Evolutionary conservation across 2,888 invertebrate genomes (phyloP).

Genomic region (Heliconius cydno): DNA sequence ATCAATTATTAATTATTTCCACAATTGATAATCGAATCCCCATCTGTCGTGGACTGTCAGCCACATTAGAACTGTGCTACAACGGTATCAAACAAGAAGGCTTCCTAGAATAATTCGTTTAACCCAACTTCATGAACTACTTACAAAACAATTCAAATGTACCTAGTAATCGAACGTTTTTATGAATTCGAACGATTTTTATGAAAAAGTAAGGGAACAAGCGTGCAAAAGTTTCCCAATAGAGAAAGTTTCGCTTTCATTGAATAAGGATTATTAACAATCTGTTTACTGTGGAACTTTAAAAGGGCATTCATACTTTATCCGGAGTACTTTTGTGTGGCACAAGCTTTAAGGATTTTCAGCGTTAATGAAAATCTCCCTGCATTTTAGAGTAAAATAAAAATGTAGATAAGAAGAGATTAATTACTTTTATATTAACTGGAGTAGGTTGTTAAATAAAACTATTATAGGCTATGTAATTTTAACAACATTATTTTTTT

Average conservation of each 20-base stretch:
- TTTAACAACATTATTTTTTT: no score
- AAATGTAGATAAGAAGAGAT: constrained; percentile 28
- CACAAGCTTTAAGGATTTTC: constrained; percentile 15
- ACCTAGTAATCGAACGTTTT: constrained; percentile 27
- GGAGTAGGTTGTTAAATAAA: not conserved
- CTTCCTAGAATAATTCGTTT: not conserved
- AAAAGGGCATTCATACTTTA: constrained; percentile 48
- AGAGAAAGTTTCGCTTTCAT: constrained; percentile 42
- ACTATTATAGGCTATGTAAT: no score
- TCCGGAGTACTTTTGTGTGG: constrained; percentile 40
- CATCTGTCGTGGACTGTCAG: no score
- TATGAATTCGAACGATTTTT: constrained; percentile 22
- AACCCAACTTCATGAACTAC: not conserved
- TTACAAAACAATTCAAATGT: constrained; percentile 1
- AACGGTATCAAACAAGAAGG: not conserved
- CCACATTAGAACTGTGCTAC: no score
- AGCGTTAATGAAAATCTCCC: constrained; percentile 5
- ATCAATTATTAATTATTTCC: not conserved
- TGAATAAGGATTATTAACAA: constrained; percentile 42
- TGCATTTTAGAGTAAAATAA: constrained; percentile 21
- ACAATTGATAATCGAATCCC: no score
- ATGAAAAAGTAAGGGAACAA: constrained; percentile 29
- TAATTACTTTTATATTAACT: not conserved
- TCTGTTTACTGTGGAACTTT: constrained; percentile 42
- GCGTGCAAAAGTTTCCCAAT: constrained; percentile 42